These are phyloP conservation scores for Prochilodus magdalenae DNA, from an alignment of 2,113 vertebrate genomes.

Conservation along the genomic window DNA sequence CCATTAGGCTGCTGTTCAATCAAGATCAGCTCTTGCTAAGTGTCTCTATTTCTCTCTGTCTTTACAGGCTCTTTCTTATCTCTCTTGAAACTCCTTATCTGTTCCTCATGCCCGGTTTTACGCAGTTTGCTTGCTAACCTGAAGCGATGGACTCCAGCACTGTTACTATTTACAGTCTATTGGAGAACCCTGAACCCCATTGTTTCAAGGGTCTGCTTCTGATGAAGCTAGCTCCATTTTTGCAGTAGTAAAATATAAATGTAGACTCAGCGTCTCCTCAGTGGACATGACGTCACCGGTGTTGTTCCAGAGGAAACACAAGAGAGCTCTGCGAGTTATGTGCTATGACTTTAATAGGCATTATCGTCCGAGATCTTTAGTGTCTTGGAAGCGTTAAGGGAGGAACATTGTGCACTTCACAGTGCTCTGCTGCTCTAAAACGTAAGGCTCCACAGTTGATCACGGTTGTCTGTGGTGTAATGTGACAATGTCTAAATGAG, in stretches of 20 bases:
- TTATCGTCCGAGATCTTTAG: constrained; percentile 32
- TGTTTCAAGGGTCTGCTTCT: background rate
- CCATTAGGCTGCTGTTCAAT: constrained; percentile 56
- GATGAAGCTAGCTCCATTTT: constrained; percentile 4
- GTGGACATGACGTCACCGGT: constrained; percentile 14
- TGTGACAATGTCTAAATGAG: background rate
- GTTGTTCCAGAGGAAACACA: constrained; percentile 15
- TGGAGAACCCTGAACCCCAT: background rate
- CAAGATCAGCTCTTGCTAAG: constrained; percentile 43
- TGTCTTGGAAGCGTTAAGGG: background rate
- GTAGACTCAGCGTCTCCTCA: constrained; percentile 15
- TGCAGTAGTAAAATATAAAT: constrained; percentile 28
- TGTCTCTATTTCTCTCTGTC: constrained; percentile 17
- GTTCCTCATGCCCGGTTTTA: background rate
- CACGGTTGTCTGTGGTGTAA: background rate
- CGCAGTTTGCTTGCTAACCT: background rate
- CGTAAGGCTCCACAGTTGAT: background rate
- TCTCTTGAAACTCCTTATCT: constrained; percentile 30
- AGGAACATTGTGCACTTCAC: background rate
- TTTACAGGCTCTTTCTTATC: constrained; percentile 1
- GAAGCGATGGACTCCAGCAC: background rate
- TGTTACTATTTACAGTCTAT: background rate
- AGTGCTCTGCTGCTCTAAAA: constrained; percentile 5
- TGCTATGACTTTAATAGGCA: background rate
- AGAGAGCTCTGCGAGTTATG: constrained; percentile 3